Conservation (phyloP, 2,113 vertebrate species). For the Phrynocephalus versicolor region DNA sequence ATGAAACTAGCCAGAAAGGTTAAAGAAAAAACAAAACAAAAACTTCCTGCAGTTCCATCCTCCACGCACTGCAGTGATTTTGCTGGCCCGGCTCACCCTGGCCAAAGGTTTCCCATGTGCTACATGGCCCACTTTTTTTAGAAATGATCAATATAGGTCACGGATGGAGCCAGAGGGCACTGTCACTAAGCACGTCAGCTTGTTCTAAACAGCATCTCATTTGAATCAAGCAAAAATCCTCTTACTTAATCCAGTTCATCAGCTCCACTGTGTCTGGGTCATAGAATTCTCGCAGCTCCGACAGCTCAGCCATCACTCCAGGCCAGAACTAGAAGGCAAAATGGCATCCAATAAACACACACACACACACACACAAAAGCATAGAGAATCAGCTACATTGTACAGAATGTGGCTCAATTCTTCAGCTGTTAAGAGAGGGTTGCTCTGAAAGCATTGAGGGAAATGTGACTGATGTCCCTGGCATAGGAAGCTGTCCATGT, state of each 20-base stretch:
- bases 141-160: slow-evolving; percentile 44
- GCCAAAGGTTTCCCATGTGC: not conserved
- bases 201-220: slow-evolving; percentile 58
- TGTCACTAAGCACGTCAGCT: slow-evolving; percentile 52
- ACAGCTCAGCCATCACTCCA: slow-evolving; percentile 90
- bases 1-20: not conserved
- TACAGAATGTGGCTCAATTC: not conserved
- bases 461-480: not conserved
- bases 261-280: slow-evolving; percentile 99
- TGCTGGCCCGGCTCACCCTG: not conserved
- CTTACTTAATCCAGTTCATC: slow-evolving; percentile 99
- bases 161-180: slow-evolving; percentile 36
- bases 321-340: slow-evolving; percentile 89
- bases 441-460: not conserved
- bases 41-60: not conserved
- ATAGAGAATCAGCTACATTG: slow-evolving; percentile 28
- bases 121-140: not conserved
- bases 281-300: slow-evolving; percentile 96
- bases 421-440: not conserved
- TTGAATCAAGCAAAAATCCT: slow-evolving; percentile 64
- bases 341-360: not conserved
- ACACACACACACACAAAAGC: slow-evolving; percentile 26
- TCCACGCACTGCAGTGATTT: not conserved
- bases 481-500: too few relatives aligned
- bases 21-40: not conserved